Conservation (phyloP, 2,797 vertebrate species). For the Gallinago solitaria region DNA sequence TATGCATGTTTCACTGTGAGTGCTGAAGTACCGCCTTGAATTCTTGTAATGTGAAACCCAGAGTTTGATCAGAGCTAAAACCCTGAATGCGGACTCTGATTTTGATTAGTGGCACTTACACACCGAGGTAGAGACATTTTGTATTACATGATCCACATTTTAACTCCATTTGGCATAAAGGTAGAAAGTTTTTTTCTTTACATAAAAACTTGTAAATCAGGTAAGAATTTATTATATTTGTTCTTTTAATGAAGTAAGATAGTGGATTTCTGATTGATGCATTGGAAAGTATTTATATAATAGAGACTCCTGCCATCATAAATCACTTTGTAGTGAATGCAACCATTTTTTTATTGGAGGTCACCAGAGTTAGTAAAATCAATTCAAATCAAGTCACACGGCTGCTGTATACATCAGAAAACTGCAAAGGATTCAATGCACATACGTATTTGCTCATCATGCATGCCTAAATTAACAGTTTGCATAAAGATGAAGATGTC, state of each 20-base stretch:
- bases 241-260: conserved; percentile 68
- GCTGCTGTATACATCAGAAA: conserved; percentile 1
- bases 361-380: conserved; percentile 56
- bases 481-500: neutral
- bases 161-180: conserved; percentile 44
- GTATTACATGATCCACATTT: conserved; percentile 2
- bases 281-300: conserved; percentile 58
- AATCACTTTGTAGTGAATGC: conserved; percentile 41
- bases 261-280: conserved; percentile 58
- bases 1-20: neutral
- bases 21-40: neutral
- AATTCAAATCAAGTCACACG: conserved; percentile 58
- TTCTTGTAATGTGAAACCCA: neutral
- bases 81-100: neutral
- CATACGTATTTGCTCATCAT: neutral
- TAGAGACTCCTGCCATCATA: conserved; percentile 27
- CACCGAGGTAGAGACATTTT: neutral
- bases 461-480: neutral
- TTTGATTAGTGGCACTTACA: conserved; percentile 35
- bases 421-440: conserved; percentile 30
- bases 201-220: conserved; percentile 17
- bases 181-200: conserved; percentile 9
- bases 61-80: neutral
- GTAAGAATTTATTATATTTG: conserved; percentile 67
- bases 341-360: conserved; percentile 52